These are phyloP conservation scores for Plebejus anna DNA, from an alignment of 2,888 invertebrate species.

Conservation along the genomic window DNA sequence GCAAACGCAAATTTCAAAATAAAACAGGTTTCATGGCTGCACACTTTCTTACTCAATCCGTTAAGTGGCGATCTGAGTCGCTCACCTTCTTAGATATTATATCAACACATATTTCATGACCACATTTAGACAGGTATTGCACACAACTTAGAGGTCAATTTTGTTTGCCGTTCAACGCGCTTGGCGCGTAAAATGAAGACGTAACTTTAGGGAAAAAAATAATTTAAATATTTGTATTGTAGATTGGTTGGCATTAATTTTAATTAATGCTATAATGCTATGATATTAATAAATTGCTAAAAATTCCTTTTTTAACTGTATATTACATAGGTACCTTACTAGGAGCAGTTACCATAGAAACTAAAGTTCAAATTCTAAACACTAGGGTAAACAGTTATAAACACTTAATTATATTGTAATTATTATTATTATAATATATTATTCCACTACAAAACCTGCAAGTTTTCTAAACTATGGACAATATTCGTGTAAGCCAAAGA, in stretches of 20 bases:
- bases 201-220: too few species aligned
- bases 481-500: neutral
- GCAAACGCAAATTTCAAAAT: conserved; percentile 1
- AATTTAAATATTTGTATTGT: too few species aligned
- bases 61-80: conserved; percentile 18
- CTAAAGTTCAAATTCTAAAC: too few species aligned
- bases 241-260: too few species aligned
- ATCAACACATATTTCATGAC: conserved; percentile 20
- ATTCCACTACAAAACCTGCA: neutral
- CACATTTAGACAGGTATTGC: conserved; percentile 15
- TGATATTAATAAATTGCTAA: too few species aligned
- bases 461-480: neutral
- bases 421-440: too few species aligned
- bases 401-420: too few species aligned
- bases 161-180: neutral
- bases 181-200: neutral
- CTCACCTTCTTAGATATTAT: conserved; percentile 16
- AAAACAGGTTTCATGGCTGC: neutral
- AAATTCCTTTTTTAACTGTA: too few species aligned
- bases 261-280: too few species aligned
- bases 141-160: conserved; percentile 2
- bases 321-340: too few species aligned
- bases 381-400: too few species aligned
- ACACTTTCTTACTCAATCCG: conserved; percentile 24
- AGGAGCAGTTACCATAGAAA: too few species aligned